These are phyloP conservation scores for Cotesia chilonis DNA, from an alignment of 1,140 invertebrate genomes.

Conservation along the genomic window DNA sequence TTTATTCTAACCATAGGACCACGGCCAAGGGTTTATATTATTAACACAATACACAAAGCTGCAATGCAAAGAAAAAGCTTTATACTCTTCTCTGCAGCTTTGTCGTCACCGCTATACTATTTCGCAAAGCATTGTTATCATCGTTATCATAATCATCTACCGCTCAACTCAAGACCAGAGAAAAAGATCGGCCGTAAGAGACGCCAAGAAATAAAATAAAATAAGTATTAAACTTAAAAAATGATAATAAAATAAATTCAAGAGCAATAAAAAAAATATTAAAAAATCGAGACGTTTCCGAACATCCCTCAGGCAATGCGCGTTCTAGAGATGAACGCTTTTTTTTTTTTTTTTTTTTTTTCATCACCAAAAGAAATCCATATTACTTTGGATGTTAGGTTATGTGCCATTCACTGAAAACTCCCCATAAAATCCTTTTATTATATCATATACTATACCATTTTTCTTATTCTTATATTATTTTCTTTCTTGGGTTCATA, in stretches of 20 bases:
- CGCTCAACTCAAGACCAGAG: slow-evolving; percentile 19
- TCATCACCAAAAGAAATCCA: neutral
- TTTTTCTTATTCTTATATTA: neutral
- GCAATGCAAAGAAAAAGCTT: slow-evolving; percentile 22
- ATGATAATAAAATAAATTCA: slow-evolving; percentile 17
- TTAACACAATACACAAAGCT: slow-evolving; percentile 37
- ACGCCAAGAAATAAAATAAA: slow-evolving; percentile 20
- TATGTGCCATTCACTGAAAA: slow-evolving; percentile 25
- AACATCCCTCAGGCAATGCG: slow-evolving; percentile 21
- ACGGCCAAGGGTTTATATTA: slow-evolving; percentile 13
- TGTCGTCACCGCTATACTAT: slow-evolving; percentile 38
- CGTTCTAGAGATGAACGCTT: neutral
- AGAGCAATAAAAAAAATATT: neutral
- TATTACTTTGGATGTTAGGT: slow-evolving; percentile 8
- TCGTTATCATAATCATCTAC: slow-evolving; percentile 37
- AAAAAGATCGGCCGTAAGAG: neutral
- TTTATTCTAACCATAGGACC: neutral
- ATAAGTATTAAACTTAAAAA: slow-evolving; percentile 17
- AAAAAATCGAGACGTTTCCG: slow-evolving; percentile 5
- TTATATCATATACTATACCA: neutral
- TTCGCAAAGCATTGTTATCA: slow-evolving; percentile 34
- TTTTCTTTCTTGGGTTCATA: slow-evolving; percentile 2
- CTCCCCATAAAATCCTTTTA: neutral
- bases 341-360: slow-evolving; percentile 10
- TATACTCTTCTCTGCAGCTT: slow-evolving; percentile 38